Evolutionary conservation across 2,113 vertebrate genomes (phyloP), one percentile per base, ranked within the genome.

Genomic region (Gulo gulo): DNA sequence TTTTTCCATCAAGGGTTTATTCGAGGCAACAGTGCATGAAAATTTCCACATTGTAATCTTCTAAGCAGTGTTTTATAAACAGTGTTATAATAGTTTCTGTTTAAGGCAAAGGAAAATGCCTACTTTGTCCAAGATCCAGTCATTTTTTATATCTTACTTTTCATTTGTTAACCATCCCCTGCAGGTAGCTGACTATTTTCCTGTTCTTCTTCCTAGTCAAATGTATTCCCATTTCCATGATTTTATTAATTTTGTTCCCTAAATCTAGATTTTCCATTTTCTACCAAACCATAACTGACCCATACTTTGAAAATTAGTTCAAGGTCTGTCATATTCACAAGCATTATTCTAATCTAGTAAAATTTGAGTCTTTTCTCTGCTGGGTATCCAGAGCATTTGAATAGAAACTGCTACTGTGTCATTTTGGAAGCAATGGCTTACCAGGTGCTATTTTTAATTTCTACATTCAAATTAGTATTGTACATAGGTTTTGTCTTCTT

Each of bases 1-100:
- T 96, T 91, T 95, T 97, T 95, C 96, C 88, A 95, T 86, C 42
- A n/a, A 81, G 61, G 21, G 69, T 95, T 98, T 98, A 93, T 81
- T 97, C 50, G 63, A 95, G 85, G 91, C 42, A 96, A 94, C 12
- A 36, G 80, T 42, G 42, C 57, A 10, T 85, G 76, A 95, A 97
- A 80, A 93, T 93, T 95, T 96, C 96, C 88, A 96, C 88, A 96
- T 91, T 85, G 39, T 80, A 92, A 91, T 94, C 86, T 79, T 96
- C 85, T 88, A 76, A 91, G 45, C 21, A 95, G 55, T 81, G 61
- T 89, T 92, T 78, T 78, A 85, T 90, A 65, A 83, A 47, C 63
- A 71, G 31, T 18, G 50, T 63, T 93, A 82, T 31, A 93, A 97
- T 89, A 69, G 21, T 93, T 97, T 91, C 47, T 47, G 94, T 87